Evolutionary conservation across 2,797 vertebrate species (phyloP).

Genomic region (Sebastes flavidus): DNA sequence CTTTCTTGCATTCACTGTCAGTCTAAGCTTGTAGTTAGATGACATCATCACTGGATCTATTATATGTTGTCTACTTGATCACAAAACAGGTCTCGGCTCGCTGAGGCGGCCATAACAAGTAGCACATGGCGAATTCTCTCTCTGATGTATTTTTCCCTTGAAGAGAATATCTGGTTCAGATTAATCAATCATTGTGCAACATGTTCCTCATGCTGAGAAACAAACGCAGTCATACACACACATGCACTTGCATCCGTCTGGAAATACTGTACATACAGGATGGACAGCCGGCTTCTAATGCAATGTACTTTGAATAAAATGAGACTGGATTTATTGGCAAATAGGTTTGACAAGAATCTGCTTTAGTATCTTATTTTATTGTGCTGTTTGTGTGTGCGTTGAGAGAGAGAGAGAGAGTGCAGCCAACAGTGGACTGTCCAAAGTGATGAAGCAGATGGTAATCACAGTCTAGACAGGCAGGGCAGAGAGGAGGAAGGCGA

Average conservation of each 20-base stretch:
- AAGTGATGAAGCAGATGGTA: conserved; percentile 68
- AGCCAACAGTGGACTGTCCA: conserved; percentile 51
- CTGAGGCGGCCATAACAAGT: conserved; percentile 44
- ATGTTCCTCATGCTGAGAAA: conserved; percentile 28
- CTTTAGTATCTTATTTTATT: conserved; percentile 20
- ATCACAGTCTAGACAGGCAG: conserved; percentile 71
- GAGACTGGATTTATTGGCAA: conserved; percentile 18
- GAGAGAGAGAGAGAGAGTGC: conserved; percentile 6
- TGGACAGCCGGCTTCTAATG: background rate
- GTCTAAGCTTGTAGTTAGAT: conserved; percentile 16
- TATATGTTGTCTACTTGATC: conserved; percentile 42
- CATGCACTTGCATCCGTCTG: conserved; percentile 6
- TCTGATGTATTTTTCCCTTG: conserved; percentile 44
- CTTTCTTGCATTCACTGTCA: background rate
- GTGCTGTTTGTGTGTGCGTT: conserved; percentile 8
- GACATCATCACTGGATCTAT: conserved; percentile 47
- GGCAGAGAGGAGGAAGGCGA: conserved; percentile 50
- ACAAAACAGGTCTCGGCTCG: conserved; percentile 49
- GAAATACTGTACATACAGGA: conserved; percentile 7
- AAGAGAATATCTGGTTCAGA: conserved; percentile 48
- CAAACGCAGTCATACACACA: conserved; percentile 1
- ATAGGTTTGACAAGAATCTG: conserved; percentile 5
- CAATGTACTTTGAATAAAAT: conserved; percentile 1
- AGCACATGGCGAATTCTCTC: conserved; percentile 38
- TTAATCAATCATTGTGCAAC: conserved; percentile 57